phyloP scores from a whole-genome alignment of 2,113 vertebrate genomes.

The Ciconia boyciana region DNA sequence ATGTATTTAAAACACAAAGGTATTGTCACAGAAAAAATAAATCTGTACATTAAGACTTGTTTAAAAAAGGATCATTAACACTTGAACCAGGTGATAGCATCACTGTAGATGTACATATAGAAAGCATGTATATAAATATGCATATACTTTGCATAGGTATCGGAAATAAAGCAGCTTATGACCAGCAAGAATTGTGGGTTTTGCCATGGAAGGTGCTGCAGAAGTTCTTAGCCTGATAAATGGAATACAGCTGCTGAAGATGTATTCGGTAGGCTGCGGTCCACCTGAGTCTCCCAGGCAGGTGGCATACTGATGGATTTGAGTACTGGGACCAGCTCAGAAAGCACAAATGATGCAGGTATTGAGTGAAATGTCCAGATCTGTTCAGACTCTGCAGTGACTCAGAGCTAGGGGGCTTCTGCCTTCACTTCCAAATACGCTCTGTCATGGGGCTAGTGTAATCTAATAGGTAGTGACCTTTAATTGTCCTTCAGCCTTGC shows the following conservation, averaged over 20 bases:
- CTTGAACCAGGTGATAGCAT: not conserved
- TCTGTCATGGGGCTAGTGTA: not conserved
- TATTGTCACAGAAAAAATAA: not conserved
- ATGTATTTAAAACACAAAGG: not conserved
- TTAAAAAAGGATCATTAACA: not conserved
- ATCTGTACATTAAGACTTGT: not conserved
- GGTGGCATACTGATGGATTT: not conserved
- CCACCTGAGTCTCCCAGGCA: not conserved
- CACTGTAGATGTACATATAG: not conserved
- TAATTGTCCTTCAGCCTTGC: not conserved
- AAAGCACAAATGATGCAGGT: not conserved
- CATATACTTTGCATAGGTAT: not conserved
- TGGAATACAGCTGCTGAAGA: not conserved
- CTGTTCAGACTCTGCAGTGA: not conserved
- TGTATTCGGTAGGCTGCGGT: rapidly evolving
- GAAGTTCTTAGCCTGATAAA: not conserved
- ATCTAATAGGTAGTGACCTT: not conserved
- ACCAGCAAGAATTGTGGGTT: not conserved
- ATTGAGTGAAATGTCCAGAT: not conserved
- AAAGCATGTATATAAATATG: not conserved
- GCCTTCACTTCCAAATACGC: not conserved
- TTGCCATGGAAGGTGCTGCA: not conserved
- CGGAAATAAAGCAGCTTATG: not conserved
- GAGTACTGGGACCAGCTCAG: not conserved
- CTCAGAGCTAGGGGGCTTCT: not conserved